Percentiles rank a stretch among this genome's conserved stretches.
Conservation (phyloP, 2,797 vertebrate genomes). For the Botia kubotai region DNA sequence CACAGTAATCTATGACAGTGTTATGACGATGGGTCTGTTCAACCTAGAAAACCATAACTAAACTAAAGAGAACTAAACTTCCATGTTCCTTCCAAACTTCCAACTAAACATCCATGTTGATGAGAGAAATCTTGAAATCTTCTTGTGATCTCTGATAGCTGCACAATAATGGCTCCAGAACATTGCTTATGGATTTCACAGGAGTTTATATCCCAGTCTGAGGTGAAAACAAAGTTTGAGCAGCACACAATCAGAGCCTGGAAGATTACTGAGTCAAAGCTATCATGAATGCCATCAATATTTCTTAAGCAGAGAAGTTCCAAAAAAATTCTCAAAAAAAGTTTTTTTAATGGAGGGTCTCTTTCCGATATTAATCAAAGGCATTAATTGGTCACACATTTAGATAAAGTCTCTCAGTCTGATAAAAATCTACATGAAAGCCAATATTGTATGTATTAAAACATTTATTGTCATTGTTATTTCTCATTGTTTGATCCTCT, state of each 20-base stretch:
- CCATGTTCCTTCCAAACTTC: too few species aligned
- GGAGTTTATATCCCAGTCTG: constrained; percentile 97
- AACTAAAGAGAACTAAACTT: background rate
- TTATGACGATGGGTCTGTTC: constrained; percentile 14
- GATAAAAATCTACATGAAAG: background rate
- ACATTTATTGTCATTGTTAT: background rate
- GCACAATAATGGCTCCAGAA: constrained; percentile 63
- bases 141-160: background rate
- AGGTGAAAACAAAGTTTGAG: constrained; percentile 95
- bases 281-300: constrained; percentile 91
- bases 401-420: background rate
- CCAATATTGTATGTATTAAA: background rate
- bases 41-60: background rate
- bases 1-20: constrained; percentile 33
- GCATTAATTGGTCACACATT: background rate
- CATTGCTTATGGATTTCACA: constrained; percentile 77
- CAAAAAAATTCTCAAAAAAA: background rate
- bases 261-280: constrained; percentile 88
- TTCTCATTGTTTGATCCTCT: background rate
- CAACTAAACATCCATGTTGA: constrained; percentile 5
- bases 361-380: background rate
- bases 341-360: background rate
- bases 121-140: background rate
- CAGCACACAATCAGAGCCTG: constrained; percentile 93
- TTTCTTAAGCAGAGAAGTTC: constrained; percentile 86